These are phyloP conservation scores for Heteropelma amictum DNA, from an alignment of 2,888 invertebrate genomes.

Conservation along the genomic window DNA sequence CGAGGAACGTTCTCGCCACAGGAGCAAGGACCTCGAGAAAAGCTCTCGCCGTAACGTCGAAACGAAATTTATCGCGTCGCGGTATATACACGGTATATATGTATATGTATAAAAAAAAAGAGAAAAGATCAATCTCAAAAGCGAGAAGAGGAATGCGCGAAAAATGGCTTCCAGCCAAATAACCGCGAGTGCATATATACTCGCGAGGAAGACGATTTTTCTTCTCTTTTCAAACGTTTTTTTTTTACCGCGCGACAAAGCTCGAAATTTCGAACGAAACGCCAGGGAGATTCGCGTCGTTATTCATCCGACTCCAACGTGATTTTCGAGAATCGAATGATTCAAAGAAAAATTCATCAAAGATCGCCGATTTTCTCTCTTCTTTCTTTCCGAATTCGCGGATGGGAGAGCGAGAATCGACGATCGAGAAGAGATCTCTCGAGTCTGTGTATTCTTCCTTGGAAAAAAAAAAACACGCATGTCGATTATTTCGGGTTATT, in stretches of 20 bases:
- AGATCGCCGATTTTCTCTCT: too few relatives aligned
- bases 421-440: too few relatives aligned
- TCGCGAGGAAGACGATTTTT: not conserved
- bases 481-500: constrained; percentile 19
- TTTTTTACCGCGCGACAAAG: not conserved
- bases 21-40: constrained; percentile 34
- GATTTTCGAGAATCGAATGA: too few relatives aligned
- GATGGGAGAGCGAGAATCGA: too few relatives aligned
- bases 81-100: not conserved
- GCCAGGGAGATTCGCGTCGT: too few relatives aligned
- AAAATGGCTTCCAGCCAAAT: constrained; percentile 1
- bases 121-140: constrained; percentile 14
- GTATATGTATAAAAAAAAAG: not conserved
- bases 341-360: too few relatives aligned
- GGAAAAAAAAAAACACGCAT: too few relatives aligned
- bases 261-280: too few relatives aligned
- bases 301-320: too few relatives aligned
- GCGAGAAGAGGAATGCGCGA: not conserved
- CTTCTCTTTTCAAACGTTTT: too few relatives aligned
- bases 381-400: too few relatives aligned
- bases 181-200: not conserved
- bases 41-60: constrained; percentile 13
- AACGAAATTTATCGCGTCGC: constrained; percentile 22
- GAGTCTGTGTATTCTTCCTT: too few relatives aligned
- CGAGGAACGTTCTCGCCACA: constrained; percentile 23